These are phyloP conservation scores for Rhabdornis inornatus DNA, from an alignment of 2,113 vertebrate species.

Conservation along the genomic window DNA sequence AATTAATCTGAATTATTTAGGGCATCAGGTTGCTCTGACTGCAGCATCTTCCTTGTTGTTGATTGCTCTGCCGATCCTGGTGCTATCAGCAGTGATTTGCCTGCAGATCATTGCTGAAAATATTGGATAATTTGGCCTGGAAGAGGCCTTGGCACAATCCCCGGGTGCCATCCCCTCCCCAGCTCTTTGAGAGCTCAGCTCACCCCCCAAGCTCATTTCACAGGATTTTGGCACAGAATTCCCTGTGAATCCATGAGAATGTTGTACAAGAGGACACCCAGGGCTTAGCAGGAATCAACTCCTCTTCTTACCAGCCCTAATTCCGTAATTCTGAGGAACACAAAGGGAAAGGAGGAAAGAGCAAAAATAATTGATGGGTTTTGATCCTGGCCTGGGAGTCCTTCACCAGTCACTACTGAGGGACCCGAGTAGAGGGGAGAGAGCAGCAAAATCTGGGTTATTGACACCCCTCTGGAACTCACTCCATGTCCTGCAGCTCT, in stretches of 20 bases:
- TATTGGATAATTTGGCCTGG: background rate
- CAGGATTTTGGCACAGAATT: background rate
- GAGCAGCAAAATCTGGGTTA: background rate
- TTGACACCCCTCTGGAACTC: background rate
- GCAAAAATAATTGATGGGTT: background rate
- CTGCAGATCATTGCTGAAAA: conserved; percentile 5
- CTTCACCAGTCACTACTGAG: background rate
- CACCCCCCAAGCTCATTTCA: background rate
- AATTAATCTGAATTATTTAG: background rate
- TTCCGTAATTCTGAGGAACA: background rate
- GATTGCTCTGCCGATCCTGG: background rate
- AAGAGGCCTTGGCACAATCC: background rate
- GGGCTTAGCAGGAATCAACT: background rate
- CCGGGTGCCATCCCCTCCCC: background rate
- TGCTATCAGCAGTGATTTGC: background rate
- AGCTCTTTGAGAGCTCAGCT: background rate
- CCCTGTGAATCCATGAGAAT: background rate
- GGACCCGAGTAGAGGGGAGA: background rate
- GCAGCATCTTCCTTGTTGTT: background rate
- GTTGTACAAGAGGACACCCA: background rate
- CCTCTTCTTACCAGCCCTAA: background rate
- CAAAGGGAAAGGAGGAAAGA: background rate
- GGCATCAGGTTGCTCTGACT: background rate
- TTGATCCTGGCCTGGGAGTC: background rate
- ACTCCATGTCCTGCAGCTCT: background rate